Percentiles rank a stretch among this genome's conserved stretches.
Evolutionary conservation across 2,888 invertebrate genomes (phyloP).

Genomic region (Callyntrura guangdongensis): DNA sequence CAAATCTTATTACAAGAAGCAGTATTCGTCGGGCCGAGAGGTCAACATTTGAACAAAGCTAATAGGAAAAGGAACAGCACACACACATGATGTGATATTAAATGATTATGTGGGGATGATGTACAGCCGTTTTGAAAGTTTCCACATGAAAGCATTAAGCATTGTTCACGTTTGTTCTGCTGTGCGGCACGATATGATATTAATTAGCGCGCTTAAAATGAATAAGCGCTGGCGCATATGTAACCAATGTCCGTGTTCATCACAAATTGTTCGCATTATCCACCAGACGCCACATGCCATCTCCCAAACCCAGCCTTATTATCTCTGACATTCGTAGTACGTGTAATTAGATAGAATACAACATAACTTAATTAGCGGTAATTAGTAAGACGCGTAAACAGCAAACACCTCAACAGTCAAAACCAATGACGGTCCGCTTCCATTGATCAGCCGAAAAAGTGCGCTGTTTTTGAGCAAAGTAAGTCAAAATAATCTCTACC

Average conservation of each 20-base stretch:
- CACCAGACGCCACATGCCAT: neutral
- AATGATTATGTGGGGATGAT: neutral
- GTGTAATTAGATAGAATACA: slow-evolving; percentile 62
- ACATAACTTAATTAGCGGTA: slow-evolving; percentile 77
- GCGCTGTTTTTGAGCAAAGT: neutral
- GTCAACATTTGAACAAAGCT: neutral
- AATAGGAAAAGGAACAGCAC: neutral
- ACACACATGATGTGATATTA: neutral
- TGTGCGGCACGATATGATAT: neutral
- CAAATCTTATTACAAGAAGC: slow-evolving; percentile 39
- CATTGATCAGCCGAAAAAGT: slow-evolving; percentile 58
- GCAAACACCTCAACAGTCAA: slow-evolving; percentile 60
- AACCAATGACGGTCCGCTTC: slow-evolving; percentile 48
- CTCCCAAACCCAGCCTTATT: neutral
- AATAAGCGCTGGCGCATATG: neutral
- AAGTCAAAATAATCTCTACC: neutral
- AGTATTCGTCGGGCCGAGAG: neutral
- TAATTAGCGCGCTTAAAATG: slow-evolving; percentile 22
- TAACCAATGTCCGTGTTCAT: neutral
- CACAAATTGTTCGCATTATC: neutral
- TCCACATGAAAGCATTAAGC: neutral
- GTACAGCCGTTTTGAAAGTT: neutral
- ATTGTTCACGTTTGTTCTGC: neutral
- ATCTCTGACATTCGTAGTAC: slow-evolving; percentile 36
- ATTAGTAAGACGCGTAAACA: slow-evolving; percentile 75